Evolutionary conservation across 2,797 vertebrate species (phyloP).

Genomic region (Australoheros facetus): DNA sequence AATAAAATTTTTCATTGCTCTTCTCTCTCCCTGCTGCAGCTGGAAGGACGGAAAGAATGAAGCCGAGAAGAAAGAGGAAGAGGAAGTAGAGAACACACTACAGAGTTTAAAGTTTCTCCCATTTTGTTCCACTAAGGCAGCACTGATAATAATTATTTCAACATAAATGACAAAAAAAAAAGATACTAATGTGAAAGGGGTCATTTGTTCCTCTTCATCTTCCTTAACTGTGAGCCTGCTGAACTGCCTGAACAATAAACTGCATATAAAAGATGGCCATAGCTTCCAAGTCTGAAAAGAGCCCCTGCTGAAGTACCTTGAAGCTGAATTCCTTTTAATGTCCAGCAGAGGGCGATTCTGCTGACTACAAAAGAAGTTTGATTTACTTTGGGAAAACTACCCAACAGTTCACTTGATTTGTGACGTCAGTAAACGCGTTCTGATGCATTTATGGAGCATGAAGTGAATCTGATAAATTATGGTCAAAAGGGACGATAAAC

Average conservation of each 20-base stretch:
- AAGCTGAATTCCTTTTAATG: background rate
- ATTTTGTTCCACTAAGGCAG: background rate
- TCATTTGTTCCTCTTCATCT: background rate
- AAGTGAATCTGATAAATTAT: background rate
- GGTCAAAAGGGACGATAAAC: background rate
- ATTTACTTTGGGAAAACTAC: background rate
- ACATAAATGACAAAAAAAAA: background rate
- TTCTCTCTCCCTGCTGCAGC: background rate
- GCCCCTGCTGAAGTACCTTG: background rate
- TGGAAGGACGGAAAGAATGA: background rate
- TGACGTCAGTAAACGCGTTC: background rate
- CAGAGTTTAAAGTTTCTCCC: background rate
- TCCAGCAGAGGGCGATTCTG: background rate
- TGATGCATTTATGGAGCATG: background rate
- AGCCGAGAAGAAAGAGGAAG: background rate
- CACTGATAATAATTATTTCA: background rate
- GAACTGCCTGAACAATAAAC: background rate
- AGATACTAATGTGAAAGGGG: background rate
- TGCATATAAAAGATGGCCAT: background rate
- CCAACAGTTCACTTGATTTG: background rate
- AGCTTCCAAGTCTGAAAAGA: background rate
- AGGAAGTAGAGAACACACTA: background rate
- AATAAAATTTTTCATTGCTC: background rate
- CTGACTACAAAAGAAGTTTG: background rate
- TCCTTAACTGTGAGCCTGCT: background rate